Evolutionary conservation across 2,113 vertebrate genomes (phyloP), one percentile per base, ranked within the genome.

Genomic region (Macrotus californicus): DNA sequence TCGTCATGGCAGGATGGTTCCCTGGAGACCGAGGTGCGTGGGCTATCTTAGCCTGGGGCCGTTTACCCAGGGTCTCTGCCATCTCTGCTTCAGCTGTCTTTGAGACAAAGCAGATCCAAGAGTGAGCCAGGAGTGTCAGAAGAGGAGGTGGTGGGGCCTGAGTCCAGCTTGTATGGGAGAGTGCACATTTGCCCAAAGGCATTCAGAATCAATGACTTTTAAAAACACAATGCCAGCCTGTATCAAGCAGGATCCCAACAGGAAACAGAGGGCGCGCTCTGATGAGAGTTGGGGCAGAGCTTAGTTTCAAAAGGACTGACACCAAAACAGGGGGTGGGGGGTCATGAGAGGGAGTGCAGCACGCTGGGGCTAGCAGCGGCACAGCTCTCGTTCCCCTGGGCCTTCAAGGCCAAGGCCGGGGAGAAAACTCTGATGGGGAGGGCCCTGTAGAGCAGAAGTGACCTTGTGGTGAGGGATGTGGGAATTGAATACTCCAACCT

Each of bases 181-280:
- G 39, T 2, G 21, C 36, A 31, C 4, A 0, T 59, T 29, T 79
- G 61, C 75, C 93, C 43, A 13, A n/a, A 80, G 92, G 75, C 61
- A 8, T 50, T 91, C 79, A 24, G 87, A 79, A 61, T 75, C 26
- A 29, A 66, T 48, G 93, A 67, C 77, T 97, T 91, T 89, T 89
- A 82, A 91, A 94, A 76, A 59, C 83, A 16, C 0, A 15, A 39
- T 87, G 73, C 73, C 72, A 95, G 72, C 72, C 76, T 81, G 46
- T 66, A 18, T 59, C 26, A 19, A 59, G n/a, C 84, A 61, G 79
- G 54, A 39, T 76, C 81, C 77, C 79, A 70, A 77, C 84, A 86
- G 91, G 87, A 94, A 95, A 76, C 95, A 95, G 96, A 95, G 82
- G 96, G 84, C 18, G 22, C n/a, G 70, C 54, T 84, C 66, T 94